Evolutionary conservation across 2,888 invertebrate species (phyloP).

Genomic region (Brachynemurus nebulosus): DNA sequence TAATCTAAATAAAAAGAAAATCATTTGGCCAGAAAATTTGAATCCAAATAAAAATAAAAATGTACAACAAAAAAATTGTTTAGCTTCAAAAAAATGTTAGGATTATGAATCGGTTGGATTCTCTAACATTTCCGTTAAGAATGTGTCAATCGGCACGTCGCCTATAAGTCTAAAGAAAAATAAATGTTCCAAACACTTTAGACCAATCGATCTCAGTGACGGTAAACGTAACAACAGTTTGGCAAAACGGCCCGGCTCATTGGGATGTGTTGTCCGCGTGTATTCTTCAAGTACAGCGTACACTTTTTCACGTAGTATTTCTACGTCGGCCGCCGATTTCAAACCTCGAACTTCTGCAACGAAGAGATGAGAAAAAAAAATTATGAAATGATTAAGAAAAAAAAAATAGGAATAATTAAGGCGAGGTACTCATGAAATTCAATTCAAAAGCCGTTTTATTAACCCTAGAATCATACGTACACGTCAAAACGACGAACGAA

Average conservation of each 20-base stretch:
- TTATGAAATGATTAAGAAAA: slow-evolving; percentile 2
- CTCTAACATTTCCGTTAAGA: slow-evolving; percentile 71
- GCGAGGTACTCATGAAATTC: too few relatives aligned
- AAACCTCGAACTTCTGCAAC: slow-evolving; percentile 61
- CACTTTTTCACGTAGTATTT: slow-evolving; percentile 82
- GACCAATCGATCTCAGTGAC: slow-evolving; percentile 77
- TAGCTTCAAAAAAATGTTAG: neutral
- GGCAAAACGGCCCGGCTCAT: slow-evolving; percentile 90
- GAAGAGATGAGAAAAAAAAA: slow-evolving; percentile 1
- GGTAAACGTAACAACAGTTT: slow-evolving; percentile 82
- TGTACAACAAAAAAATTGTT: neutral
- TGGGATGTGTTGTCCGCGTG: slow-evolving; percentile 72
- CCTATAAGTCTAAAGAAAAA: slow-evolving; percentile 89
- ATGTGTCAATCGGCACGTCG: slow-evolving; percentile 71
- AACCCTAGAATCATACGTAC: too few relatives aligned
- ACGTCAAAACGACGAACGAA: too few relatives aligned
- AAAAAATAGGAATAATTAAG: too few relatives aligned
- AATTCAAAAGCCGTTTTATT: too few relatives aligned
- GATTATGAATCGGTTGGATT: slow-evolving; percentile 37
- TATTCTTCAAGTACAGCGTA: slow-evolving; percentile 94
- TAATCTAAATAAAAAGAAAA: too few relatives aligned
- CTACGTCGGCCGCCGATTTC: slow-evolving; percentile 67
- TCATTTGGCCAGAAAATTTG: too few relatives aligned
- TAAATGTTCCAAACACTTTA: slow-evolving; percentile 88
- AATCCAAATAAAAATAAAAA: neutral